phyloP scores from a whole-genome alignment of 30 jellyfish, hydroid and myxozoan species.

The Aurelia sp. region DNA sequence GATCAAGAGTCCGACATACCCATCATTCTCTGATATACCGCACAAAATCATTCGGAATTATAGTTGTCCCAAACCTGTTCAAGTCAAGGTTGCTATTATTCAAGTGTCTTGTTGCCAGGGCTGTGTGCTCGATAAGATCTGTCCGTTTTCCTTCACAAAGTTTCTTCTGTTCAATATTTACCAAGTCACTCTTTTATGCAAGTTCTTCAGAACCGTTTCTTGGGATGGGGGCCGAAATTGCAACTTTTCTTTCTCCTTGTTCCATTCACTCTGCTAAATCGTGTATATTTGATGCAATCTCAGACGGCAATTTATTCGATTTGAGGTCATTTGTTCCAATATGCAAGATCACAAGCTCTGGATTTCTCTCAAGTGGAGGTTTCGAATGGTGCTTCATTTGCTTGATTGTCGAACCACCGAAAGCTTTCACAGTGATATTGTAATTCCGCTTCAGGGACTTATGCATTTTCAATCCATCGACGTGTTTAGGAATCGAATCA shows the following conservation, averaged over 20 bases:
- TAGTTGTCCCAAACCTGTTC: slow-evolving; percentile 56
- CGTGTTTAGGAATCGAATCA: slow-evolving; percentile 42
- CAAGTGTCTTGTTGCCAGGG: slow-evolving; percentile 32
- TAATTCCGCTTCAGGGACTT: slow-evolving; percentile 44
- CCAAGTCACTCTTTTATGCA: slow-evolving; percentile 21
- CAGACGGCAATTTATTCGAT: slow-evolving; percentile 32
- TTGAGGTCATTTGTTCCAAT: slow-evolving; percentile 43
- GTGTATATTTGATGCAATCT: slow-evolving; percentile 21
- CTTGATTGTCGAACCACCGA: slow-evolving; percentile 49
- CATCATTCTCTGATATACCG: slow-evolving; percentile 43
- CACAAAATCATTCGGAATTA: slow-evolving; percentile 31
- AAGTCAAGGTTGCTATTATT: slow-evolving; percentile 70
- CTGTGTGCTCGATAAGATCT: slow-evolving; percentile 36
- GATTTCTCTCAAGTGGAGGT: slow-evolving; percentile 30
- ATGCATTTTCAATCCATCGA: slow-evolving; percentile 37
- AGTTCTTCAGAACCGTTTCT: slow-evolving; percentile 9
- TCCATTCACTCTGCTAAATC: slow-evolving; percentile 26
- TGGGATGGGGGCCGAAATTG: slow-evolving; percentile 25
- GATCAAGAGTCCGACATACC: slow-evolving; percentile 43
- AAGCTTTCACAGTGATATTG: slow-evolving; percentile 38
- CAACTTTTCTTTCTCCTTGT: slow-evolving; percentile 32
- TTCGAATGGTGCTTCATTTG: slow-evolving; percentile 43
- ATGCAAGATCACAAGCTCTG: slow-evolving; percentile 45
- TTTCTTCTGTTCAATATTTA: slow-evolving; percentile 23
- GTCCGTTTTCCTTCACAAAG: slow-evolving; percentile 34